Evolutionary conservation across 2,888 invertebrate species (phyloP), one percentile per base, ranked within the genome.

Genomic region (Physocephala rufipes): DNA sequence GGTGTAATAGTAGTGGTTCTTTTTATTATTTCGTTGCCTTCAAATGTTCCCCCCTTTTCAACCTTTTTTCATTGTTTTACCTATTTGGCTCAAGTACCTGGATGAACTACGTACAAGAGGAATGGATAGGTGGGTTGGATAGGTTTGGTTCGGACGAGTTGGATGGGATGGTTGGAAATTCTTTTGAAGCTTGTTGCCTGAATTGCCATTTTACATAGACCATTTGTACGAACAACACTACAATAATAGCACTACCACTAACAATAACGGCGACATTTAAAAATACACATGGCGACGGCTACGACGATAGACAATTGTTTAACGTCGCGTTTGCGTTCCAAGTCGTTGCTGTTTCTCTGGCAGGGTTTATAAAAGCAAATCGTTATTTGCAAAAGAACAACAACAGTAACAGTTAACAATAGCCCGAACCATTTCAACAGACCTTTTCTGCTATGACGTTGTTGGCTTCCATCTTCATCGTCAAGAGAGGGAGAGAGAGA

Each of bases 201-300:
- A 36, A 67, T 59, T 67, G 67, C 36, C 36, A 36, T 36, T 36
- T 36, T 36, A 36, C 9, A 36, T 36, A n/a, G n/a, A n/a, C n/a
- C 16, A 67, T 67, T 36, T 26, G n/a, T 28, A 67, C 30, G n/a
- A 61, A 21, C 15, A 55, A 5, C 16, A 59, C 47, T 24, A 49
- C 28, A 26, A 47, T 36, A 28, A 24, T 43, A 21, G 13, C 53
- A 24, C 1, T 9, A 49, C 15, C 55, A 55, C 26, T 26, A 28
- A 19, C 28, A 59, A 49, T 59, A 47, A 47, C n/a, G n/a, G n/a
- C n/a, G n/a, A n/a, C n/a, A n/a, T n/a, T n/a, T n/a, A n/a, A n/a
- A n/a, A n/a, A n/a, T n/a, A 36, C 4, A 36, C 36, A 36, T 9
- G 36, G 9, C 36, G 9, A 36, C 36, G 36, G 9, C 36, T 36